Conservation (phyloP, 2,888 invertebrate species). For the Conchocele bisecta region DNA sequence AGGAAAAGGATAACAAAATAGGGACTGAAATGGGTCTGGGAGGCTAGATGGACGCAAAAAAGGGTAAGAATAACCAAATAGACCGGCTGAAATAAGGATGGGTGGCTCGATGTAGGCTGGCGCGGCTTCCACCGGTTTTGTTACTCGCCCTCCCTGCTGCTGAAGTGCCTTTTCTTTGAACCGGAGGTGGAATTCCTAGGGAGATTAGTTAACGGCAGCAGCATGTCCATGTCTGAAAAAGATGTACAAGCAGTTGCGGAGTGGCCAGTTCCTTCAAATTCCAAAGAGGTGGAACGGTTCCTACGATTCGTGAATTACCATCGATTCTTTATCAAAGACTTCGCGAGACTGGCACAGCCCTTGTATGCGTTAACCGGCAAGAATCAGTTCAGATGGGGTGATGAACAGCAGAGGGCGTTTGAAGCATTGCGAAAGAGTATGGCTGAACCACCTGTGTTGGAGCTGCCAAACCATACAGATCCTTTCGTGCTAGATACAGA, state of each 20-base stretch:
- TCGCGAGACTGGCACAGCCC: conserved; percentile 15
- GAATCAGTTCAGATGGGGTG: conserved; percentile 29
- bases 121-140: too few species aligned
- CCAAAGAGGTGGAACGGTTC: conserved; percentile 42
- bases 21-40: too few species aligned
- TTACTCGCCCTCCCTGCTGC: too few species aligned
- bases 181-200: conserved; percentile 41
- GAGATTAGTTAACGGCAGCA: conserved; percentile 7
- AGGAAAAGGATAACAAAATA: too few species aligned
- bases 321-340: conserved; percentile 23
- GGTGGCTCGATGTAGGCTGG: too few species aligned
- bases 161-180: too few species aligned
- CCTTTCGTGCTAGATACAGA: conserved; percentile 28
- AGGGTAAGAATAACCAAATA: too few species aligned
- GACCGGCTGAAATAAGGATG: too few species aligned
- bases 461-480: conserved; percentile 25
- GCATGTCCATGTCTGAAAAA: conserved; percentile 3
- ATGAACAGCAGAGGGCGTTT: conserved; percentile 23
- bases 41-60: too few species aligned
- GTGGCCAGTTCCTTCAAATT: conserved; percentile 27
- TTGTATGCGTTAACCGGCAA: conserved; percentile 33
- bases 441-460: conserved; percentile 27
- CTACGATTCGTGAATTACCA: conserved; percentile 49
- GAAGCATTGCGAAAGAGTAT: conserved; percentile 1
- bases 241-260: conserved; percentile 13